A percentile compares a stretch with the other conserved stretches of the same genome.
phyloP scores from a whole-genome alignment of 2,888 invertebrate species.

The Drosophila tripunctata region DNA sequence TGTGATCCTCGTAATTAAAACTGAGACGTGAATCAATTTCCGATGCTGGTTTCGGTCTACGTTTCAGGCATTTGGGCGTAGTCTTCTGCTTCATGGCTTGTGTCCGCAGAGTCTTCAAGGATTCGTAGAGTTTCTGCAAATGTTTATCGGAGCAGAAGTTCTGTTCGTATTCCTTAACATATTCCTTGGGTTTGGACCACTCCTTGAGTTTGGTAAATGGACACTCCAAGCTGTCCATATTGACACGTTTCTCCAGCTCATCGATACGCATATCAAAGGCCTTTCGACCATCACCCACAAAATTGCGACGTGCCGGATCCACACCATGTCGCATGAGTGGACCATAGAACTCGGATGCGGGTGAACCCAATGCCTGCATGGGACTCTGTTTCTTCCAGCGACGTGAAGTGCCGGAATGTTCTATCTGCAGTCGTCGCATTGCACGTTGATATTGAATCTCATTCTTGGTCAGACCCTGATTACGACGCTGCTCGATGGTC shows the following conservation, averaged over 20 bases:
- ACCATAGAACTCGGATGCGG: slow-evolving; percentile 87
- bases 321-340: slow-evolving; percentile 88
- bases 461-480: slow-evolving; percentile 86
- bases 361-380: slow-evolving; percentile 85
- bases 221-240: slow-evolving; percentile 70
- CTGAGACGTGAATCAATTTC: neutral
- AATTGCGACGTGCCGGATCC: slow-evolving; percentile 87
- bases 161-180: slow-evolving; percentile 77
- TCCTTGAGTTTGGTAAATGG: slow-evolving; percentile 77
- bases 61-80: slow-evolving; percentile 73
- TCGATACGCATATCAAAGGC: slow-evolving; percentile 81
- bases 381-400: slow-evolving; percentile 85
- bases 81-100: slow-evolving; percentile 59
- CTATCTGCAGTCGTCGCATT: slow-evolving; percentile 85
- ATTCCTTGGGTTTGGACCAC: slow-evolving; percentile 81
- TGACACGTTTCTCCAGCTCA: slow-evolving; percentile 73
- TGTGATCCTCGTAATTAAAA: slow-evolving; percentile 19
- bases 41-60: slow-evolving; percentile 13
- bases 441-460: slow-evolving; percentile 82
- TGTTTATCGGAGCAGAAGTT: slow-evolving; percentile 81
- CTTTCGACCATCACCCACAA: slow-evolving; percentile 64
- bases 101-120: slow-evolving; percentile 72
- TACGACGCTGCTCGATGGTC: slow-evolving; percentile 85
- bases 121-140: slow-evolving; percentile 81
- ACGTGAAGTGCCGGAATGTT: slow-evolving; percentile 81